These are phyloP conservation scores for Microlaimidae sp. DNA, from an alignment of 2,888 invertebrate species.

Conservation along the genomic window DNA sequence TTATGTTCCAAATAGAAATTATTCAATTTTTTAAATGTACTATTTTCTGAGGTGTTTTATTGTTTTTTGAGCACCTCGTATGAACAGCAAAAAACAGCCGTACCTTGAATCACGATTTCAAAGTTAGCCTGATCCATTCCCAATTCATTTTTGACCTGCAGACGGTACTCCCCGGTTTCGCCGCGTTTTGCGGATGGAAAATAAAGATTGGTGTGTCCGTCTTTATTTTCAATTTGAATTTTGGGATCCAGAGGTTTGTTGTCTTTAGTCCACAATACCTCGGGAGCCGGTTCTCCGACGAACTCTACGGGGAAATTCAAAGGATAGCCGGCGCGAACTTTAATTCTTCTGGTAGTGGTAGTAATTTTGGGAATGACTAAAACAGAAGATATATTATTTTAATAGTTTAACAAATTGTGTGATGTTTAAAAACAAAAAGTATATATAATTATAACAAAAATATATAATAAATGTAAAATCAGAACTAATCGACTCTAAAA, in stretches of 20 bases:
- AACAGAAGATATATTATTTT: too few relatives aligned
- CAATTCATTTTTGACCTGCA: constrained; percentile 72
- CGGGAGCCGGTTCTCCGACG: constrained; percentile 74
- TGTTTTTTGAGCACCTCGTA: too few relatives aligned
- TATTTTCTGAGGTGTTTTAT: too few relatives aligned
- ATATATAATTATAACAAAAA: too few relatives aligned
- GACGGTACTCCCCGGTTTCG: constrained; percentile 73
- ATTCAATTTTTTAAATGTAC: too few relatives aligned
- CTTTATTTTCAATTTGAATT: constrained; percentile 31
- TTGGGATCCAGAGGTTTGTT: constrained; percentile 51
- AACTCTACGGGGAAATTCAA: constrained; percentile 81
- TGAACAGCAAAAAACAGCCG: too few relatives aligned
- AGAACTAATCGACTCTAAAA: too few relatives aligned
- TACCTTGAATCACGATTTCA: constrained; percentile 31
- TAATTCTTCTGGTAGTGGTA: constrained; percentile 69
- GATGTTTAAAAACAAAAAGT: too few relatives aligned
- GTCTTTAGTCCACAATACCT: constrained; percentile 61
- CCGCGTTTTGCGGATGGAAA: constrained; percentile 60
- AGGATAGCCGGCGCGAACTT: constrained; percentile 67
- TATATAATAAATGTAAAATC: too few relatives aligned
- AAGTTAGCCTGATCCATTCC: constrained; percentile 52
- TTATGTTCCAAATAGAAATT: too few relatives aligned
- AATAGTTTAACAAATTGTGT: too few relatives aligned
- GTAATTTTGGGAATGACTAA: constrained; percentile 80
- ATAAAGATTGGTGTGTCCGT: constrained; percentile 43